Percentiles rank a stretch among this genome's conserved stretches.
phyloP scores from a whole-genome alignment of 2,888 invertebrate genomes.

The Orchesellides sinensis region DNA sequence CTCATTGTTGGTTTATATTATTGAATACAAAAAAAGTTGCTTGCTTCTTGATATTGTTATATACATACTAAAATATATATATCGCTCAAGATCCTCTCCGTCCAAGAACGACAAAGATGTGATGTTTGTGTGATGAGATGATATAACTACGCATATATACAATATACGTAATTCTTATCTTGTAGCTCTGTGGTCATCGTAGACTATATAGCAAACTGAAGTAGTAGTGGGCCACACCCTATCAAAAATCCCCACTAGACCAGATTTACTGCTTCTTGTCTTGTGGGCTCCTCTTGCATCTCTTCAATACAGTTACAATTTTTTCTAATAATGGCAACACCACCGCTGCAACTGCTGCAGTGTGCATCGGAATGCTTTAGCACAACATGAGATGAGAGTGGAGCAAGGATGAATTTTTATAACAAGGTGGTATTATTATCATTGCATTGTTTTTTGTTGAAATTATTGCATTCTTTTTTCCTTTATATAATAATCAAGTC shows the following conservation, averaged over 20 bases:
- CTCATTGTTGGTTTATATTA: constrained; percentile 1
- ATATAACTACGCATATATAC: too few relatives aligned
- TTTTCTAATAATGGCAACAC: neutral
- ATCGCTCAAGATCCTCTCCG: constrained; percentile 33
- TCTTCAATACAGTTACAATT: too few relatives aligned
- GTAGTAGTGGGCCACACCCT: constrained; percentile 48
- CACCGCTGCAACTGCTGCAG: neutral
- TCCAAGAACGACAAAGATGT: neutral
- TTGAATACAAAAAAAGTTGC: neutral
- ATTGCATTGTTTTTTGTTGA: neutral
- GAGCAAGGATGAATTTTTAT: constrained; percentile 19
- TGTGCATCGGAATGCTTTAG: too few relatives aligned
- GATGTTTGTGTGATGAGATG: constrained; percentile 18
- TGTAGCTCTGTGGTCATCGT: constrained; percentile 1
- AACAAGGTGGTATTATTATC: constrained; percentile 15
- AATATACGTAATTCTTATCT: constrained; percentile 17
- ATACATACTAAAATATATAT: neutral
- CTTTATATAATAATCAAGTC: too few relatives aligned
- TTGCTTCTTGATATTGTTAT: neutral
- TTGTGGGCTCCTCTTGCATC: too few relatives aligned
- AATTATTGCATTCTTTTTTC: too few relatives aligned
- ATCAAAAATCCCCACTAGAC: constrained; percentile 18
- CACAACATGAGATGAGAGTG: too few relatives aligned
- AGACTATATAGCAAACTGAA: constrained; percentile 2
- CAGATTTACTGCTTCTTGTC: neutral